These are phyloP conservation scores for Battus philenor DNA, from an alignment of 1,140 invertebrate species.

Conservation along the genomic window DNA sequence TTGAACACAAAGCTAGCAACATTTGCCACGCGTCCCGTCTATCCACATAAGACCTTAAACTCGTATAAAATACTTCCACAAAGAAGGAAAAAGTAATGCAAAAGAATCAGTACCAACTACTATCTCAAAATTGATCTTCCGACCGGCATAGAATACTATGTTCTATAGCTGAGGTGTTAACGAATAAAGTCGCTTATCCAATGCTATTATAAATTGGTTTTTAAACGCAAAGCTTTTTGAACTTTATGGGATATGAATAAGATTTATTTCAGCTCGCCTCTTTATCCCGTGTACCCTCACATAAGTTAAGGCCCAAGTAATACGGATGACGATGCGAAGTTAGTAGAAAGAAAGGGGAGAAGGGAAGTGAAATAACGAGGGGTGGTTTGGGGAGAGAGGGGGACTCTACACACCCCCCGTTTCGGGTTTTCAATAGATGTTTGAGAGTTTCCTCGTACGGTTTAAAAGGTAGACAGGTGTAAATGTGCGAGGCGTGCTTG, in stretches of 20 bases:
- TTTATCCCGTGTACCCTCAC: slow-evolving; percentile 43
- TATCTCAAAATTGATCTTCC: slow-evolving; percentile 70
- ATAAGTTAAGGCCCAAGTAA: slow-evolving; percentile 73
- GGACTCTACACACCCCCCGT: slow-evolving; percentile 49
- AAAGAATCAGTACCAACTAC: slow-evolving; percentile 72
- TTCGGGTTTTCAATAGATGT: slow-evolving; percentile 75
- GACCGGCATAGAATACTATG: slow-evolving; percentile 22
- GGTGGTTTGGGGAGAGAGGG: slow-evolving; percentile 21
- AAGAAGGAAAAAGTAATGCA: slow-evolving; percentile 73
- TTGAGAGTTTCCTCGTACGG: slow-evolving; percentile 59
- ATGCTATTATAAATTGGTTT: slow-evolving; percentile 60
- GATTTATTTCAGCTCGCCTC: slow-evolving; percentile 26
- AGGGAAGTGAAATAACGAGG: slow-evolving; percentile 58
- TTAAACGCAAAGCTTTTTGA: slow-evolving; percentile 26
- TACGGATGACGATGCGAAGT: slow-evolving; percentile 72
- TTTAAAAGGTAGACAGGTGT: slow-evolving; percentile 64
- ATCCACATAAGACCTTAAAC: slow-evolving; percentile 70
- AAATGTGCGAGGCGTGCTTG: slow-evolving; percentile 26
- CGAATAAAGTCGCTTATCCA: slow-evolving; percentile 29
- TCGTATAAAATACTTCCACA: slow-evolving; percentile 71
- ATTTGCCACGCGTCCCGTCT: slow-evolving; percentile 31
- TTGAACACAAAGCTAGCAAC: slow-evolving; percentile 38
- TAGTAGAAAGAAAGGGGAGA: slow-evolving; percentile 72
- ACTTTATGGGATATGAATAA: slow-evolving; percentile 18
- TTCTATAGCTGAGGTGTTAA: neutral